Conservation (phyloP, 2,113 vertebrate genomes). For the Amphiprion ocellaris region DNA sequence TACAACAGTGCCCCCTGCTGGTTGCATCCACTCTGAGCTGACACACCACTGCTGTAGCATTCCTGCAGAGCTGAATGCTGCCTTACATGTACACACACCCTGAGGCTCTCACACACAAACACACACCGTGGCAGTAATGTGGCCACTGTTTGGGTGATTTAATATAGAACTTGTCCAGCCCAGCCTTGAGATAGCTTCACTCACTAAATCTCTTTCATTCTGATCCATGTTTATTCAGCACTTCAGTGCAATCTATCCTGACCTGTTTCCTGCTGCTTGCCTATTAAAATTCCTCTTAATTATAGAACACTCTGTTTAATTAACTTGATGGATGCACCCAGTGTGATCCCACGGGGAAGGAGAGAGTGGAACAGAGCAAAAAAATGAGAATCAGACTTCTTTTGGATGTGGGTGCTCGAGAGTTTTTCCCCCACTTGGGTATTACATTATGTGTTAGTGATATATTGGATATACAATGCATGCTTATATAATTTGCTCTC, state of each 20-base stretch:
- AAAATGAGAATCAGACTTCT: constrained; percentile 52
- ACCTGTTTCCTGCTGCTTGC: constrained; percentile 76
- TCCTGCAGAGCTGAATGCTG: neutral
- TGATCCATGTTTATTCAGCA: constrained; percentile 78
- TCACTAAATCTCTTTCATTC: constrained; percentile 69
- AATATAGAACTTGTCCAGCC: constrained; percentile 31
- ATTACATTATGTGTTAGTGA: constrained; percentile 44
- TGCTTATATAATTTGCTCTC: constrained; percentile 5
- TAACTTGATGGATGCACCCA: constrained; percentile 79
- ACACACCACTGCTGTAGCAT: neutral
- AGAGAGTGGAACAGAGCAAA: constrained; percentile 47
- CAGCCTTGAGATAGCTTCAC: constrained; percentile 58
- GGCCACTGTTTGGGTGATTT: constrained; percentile 51
- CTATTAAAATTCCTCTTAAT: constrained; percentile 82
- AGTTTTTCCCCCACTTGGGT: constrained; percentile 24
- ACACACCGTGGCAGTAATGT: neutral
- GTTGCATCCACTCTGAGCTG: neutral
- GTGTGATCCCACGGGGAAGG: constrained; percentile 70
- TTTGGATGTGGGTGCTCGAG: constrained; percentile 43
- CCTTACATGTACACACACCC: neutral
- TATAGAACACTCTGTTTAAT: constrained; percentile 82
- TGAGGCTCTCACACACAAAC: neutral
- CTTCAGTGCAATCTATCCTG: constrained; percentile 74
- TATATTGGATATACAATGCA: constrained; percentile 4
- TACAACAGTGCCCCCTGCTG: constrained; percentile 84